phyloP scores from a whole-genome alignment of 2,888 invertebrate species.

The Hypena proboscidalis region DNA sequence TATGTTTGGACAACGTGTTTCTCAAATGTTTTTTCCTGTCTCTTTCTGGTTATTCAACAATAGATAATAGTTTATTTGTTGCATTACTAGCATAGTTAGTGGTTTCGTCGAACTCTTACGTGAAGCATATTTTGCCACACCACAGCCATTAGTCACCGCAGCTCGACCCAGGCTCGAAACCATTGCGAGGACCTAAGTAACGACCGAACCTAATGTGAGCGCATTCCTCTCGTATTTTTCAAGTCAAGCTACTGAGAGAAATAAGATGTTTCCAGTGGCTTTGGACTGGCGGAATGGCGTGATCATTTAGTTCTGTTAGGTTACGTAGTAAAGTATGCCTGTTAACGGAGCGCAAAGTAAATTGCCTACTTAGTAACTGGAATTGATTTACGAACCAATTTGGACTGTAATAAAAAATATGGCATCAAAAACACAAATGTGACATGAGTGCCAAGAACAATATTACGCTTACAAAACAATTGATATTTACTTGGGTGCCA shows the following conservation, averaged over 20 bases:
- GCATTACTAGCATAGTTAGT: too few relatives aligned
- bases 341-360: constrained; percentile 32
- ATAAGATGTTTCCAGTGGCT: constrained; percentile 53
- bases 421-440: too few relatives aligned
- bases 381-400: constrained; percentile 6
- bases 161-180: constrained; percentile 56
- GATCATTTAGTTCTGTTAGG: constrained; percentile 47
- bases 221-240: constrained; percentile 69
- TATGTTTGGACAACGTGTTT: too few relatives aligned
- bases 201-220: constrained; percentile 67
- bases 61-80: too few relatives aligned
- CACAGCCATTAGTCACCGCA: constrained; percentile 64
- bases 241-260: constrained; percentile 59
- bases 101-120: constrained; percentile 58
- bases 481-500: too few relatives aligned
- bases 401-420: too few relatives aligned
- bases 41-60: too few relatives aligned
- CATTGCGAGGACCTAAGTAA: constrained; percentile 59
- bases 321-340: constrained; percentile 40
- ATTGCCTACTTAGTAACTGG: constrained; percentile 30
- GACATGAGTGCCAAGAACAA: too few relatives aligned
- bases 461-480: too few relatives aligned
- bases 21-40: too few relatives aligned
- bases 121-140: constrained; percentile 61
- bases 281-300: constrained; percentile 47